These are phyloP conservation scores for Pterostichus madidus DNA, from an alignment of 2,888 invertebrate species.

Conservation along the genomic window DNA sequence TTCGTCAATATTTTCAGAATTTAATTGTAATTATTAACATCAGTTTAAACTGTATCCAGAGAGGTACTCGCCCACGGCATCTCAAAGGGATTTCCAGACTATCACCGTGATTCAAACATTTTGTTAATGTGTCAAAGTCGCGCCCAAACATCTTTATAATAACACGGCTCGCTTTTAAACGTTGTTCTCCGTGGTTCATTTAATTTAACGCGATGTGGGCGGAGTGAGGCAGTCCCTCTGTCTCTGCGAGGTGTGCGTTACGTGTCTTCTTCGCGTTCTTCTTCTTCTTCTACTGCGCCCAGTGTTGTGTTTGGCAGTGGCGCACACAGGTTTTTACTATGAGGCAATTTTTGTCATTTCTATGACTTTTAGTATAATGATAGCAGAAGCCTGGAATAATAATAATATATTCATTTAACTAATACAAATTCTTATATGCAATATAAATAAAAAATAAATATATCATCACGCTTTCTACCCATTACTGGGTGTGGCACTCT, in stretches of 20 bases:
- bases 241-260: not conserved
- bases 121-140: constrained; percentile 60
- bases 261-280: not conserved
- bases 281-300: not conserved
- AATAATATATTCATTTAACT: too few relatives aligned
- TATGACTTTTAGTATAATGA: not conserved
- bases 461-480: too few relatives aligned
- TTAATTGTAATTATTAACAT: constrained; percentile 7
- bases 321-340: too few relatives aligned
- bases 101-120: constrained; percentile 50
- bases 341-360: too few relatives aligned
- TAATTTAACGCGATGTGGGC: constrained; percentile 47
- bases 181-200: constrained; percentile 47
- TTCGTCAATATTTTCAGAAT: not conserved
- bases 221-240: constrained; percentile 11
- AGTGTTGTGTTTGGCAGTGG: too few relatives aligned
- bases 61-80: constrained; percentile 14
- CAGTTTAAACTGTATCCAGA: not conserved
- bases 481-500: too few relatives aligned
- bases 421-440: too few relatives aligned
- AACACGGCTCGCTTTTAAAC: constrained; percentile 57
- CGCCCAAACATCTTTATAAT: constrained; percentile 54
- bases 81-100: constrained; percentile 24
- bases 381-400: not conserved
- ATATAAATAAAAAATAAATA: too few relatives aligned